A percentile compares a stretch with the other conserved stretches of the same genome.
These are phyloP conservation scores for Ochotona curzoniae DNA, from an alignment of 2,113 vertebrate genomes.

Conservation along the genomic window DNA sequence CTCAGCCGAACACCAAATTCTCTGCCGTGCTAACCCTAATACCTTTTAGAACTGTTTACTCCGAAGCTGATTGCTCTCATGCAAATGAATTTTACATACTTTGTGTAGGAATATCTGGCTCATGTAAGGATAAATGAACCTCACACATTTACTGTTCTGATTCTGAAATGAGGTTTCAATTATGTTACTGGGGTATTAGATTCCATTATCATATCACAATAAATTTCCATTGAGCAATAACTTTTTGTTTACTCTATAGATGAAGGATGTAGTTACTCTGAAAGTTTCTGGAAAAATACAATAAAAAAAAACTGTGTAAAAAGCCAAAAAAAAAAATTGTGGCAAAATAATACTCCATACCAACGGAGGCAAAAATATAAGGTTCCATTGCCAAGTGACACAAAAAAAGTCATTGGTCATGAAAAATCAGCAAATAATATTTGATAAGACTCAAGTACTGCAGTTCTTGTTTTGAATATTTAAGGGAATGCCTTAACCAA, in stretches of 20 bases:
- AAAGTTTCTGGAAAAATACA: conserved; percentile 46
- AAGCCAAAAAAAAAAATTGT: conserved; percentile 76
- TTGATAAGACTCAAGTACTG: not conserved
- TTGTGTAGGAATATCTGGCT: conserved; percentile 31
- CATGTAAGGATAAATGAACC: not conserved
- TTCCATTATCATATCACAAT: conserved; percentile 64
- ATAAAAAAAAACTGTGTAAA: not conserved
- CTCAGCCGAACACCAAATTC: conserved; percentile 61
- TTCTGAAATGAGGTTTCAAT: conserved; percentile 61
- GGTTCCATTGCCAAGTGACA: not conserved
- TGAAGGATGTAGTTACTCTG: conserved; percentile 77
- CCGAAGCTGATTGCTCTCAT: conserved; percentile 50
- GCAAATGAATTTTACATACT: conserved; percentile 70
- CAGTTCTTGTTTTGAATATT: not conserved
- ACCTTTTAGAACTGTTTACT: conserved; percentile 71
- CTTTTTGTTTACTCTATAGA: conserved; percentile 72
- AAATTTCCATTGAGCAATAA: conserved; percentile 68
- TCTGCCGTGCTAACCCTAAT: conserved; percentile 77
- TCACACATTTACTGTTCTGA: conserved; percentile 4
- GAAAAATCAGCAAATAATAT: conserved; percentile 29
- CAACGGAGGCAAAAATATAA: not conserved
- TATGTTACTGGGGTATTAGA: conserved; percentile 41
- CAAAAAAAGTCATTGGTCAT: not conserved
- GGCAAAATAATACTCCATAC: not conserved
- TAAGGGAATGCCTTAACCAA: not conserved